A percentile compares a stretch with the other conserved stretches of the same genome.
phyloP scores from a whole-genome alignment of 2,113 vertebrate genomes.

The Protobothrops flavoviridis region DNA sequence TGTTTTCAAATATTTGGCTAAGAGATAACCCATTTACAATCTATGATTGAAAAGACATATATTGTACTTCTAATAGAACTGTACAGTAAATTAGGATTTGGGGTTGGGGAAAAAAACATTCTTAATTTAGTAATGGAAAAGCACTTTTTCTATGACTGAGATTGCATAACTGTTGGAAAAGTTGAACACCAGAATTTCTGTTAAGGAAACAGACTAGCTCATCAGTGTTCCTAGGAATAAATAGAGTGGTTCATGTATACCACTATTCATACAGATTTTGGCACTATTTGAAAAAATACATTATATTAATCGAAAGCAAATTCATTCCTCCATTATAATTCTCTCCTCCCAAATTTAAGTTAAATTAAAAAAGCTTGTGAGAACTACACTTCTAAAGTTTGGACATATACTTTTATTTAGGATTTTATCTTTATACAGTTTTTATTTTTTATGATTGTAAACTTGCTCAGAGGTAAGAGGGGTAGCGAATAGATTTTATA shows the following conservation, averaged over 20 bases:
- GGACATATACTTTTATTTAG: background rate
- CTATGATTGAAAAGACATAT: background rate
- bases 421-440: background rate
- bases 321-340: background rate
- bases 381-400: background rate
- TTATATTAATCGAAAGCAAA: background rate
- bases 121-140: background rate
- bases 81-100: background rate
- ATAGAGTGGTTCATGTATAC: background rate
- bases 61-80: background rate
- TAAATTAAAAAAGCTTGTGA: background rate
- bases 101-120: background rate
- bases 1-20: background rate
- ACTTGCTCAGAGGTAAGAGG: background rate
- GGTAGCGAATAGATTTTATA: background rate
- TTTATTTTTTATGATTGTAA: background rate
- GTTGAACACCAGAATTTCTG: background rate
- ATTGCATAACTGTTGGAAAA: background rate
- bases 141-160: background rate
- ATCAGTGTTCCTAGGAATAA: background rate
- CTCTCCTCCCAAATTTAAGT: background rate
- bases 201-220: background rate
- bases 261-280: background rate
- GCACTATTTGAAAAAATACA: background rate
- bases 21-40: background rate